Base-by-base conservation (phyloP, 2,797 vertebrate genomes). In the Chrysocyon brachyurus region DNA sequence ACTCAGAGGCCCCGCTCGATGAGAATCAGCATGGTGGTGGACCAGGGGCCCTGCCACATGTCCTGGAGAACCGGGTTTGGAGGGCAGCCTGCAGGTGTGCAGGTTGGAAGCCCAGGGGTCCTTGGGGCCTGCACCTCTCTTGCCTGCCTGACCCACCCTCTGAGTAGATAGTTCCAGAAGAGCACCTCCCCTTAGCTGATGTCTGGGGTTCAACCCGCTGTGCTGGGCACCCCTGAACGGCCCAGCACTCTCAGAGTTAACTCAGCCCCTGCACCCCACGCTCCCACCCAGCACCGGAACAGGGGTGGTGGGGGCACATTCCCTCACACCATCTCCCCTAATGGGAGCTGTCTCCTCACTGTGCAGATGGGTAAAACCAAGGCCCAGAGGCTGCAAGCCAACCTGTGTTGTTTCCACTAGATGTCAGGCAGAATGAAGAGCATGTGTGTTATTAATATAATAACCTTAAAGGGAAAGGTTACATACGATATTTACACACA, bases 311-410 rank as follows among this genome's bases (percentile, higher is more conserved):
- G 46, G 78, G 66, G 31, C 40, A 33, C 31, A 12, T 59, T 49
- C 16, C 54, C 81, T 57, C 19, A 12, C 5, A 19, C 7, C 68
- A n/a, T 11, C 15, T 61, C 31, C 33, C 49, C 70, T 14, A 17
- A 40, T 1, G 6, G 31, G 24, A 49, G 56, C 56, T 36, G 22
- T 4, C 40, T 36, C 61, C 40, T 86, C 24, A 28, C 73, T 72
- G 64, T 91, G 66, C 64, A 91, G 81, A 28, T 77, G 59, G n/a
- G 70, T 56, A 93, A 84, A 77, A 87, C 46, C 40, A 73, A 91
- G 88, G 56, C 92, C 56, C 56, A 28, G 75, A 93, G 73, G 93
- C 57, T 46, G 4, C 81, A 87, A 91, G 36, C 54, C 70, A 52
- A 52, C 36, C 24, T 36, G 40, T 54, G 26, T 78, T 79, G 77